Conservation (phyloP, 2,888 invertebrate genomes). For the Hololepta plana region DNA sequence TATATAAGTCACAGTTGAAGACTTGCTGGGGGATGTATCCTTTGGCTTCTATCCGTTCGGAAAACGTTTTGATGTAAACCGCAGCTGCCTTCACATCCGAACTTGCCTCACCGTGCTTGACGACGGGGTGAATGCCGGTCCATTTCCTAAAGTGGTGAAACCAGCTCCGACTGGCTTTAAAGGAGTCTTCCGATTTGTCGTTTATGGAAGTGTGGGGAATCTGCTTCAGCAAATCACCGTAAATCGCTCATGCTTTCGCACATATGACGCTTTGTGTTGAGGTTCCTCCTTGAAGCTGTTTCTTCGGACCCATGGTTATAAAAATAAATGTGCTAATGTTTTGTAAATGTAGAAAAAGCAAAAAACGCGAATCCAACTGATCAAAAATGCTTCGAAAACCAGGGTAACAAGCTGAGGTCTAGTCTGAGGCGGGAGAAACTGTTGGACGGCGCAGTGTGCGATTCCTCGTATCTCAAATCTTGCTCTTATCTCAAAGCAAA, state of each 20-base stretch:
- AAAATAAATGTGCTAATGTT: too few species aligned
- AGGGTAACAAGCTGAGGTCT: slow-evolving; percentile 7
- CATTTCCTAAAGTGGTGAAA: slow-evolving; percentile 14
- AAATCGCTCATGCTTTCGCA: slow-evolving; percentile 11
- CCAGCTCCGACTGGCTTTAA: slow-evolving; percentile 13
- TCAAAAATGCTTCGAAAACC: slow-evolving; percentile 7
- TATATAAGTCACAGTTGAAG: slow-evolving; percentile 13
- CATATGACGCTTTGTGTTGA: slow-evolving; percentile 10
- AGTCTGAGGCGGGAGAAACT: slow-evolving; percentile 2
- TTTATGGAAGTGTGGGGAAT: slow-evolving; percentile 8
- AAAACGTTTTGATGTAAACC: too few species aligned
- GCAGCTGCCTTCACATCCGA: slow-evolving; percentile 11
- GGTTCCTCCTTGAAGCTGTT: slow-evolving; percentile 10
- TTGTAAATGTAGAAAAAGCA: slow-evolving; percentile 5
- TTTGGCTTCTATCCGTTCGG: slow-evolving; percentile 11
- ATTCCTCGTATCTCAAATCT: too few species aligned
- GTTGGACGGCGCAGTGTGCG: too few species aligned
- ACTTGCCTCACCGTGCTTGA: slow-evolving; percentile 7
- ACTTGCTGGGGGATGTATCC: slow-evolving; percentile 11
- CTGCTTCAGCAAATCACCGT: slow-evolving; percentile 10
- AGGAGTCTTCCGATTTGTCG: slow-evolving; percentile 9
- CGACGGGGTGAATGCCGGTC: slow-evolving; percentile 10
- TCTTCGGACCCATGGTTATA: too few species aligned
- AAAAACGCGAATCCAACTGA: slow-evolving; percentile 6
- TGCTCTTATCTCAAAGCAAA: too few species aligned